Percentiles rank a stretch among this genome's conserved stretches.
These are phyloP conservation scores for Rhagonycha fulva DNA, from an alignment of 2,888 invertebrate species.

Conservation along the genomic window DNA sequence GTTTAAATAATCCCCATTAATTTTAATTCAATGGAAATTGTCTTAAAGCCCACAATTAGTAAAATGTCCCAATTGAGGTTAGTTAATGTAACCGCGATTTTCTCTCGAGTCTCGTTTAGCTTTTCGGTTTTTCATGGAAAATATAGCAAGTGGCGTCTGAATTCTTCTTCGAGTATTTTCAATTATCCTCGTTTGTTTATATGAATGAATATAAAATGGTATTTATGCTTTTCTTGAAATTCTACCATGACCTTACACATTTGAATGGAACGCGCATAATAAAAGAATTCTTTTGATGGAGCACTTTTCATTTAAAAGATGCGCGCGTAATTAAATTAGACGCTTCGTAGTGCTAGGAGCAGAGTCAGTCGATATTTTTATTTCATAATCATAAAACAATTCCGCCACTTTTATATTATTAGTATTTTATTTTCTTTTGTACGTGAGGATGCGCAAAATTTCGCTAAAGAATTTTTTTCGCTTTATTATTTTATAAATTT, in stretches of 20 bases:
- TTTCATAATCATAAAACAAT: background rate
- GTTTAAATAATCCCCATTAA: background rate
- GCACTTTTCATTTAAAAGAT: slow-evolving; percentile 11
- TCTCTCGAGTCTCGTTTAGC: background rate
- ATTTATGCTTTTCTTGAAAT: slow-evolving; percentile 15
- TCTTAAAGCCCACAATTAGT: background rate
- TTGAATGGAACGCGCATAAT: slow-evolving; percentile 11
- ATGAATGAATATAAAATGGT: slow-evolving; percentile 13
- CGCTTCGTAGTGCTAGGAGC: background rate
- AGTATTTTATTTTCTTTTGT: background rate
- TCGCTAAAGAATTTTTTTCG: background rate
- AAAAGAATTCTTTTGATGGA: slow-evolving; percentile 18
- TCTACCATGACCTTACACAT: slow-evolving; percentile 16
- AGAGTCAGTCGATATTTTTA: background rate
- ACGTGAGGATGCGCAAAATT: background rate
- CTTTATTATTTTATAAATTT: background rate
- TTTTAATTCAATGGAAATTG: background rate
- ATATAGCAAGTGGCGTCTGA: background rate
- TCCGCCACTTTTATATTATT: background rate
- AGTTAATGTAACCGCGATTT: slow-evolving; percentile 6
- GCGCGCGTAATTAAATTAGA: slow-evolving; percentile 9
- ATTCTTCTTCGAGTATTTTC: slow-evolving; percentile 5
- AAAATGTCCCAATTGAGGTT: slow-evolving; percentile 2
- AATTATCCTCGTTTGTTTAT: slow-evolving; percentile 14
- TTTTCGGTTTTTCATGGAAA: background rate